A percentile compares a stretch with the other conserved stretches of the same genome.
Conservation (phyloP, 1,140 invertebrate species). For the Ectropis grisescens region DNA sequence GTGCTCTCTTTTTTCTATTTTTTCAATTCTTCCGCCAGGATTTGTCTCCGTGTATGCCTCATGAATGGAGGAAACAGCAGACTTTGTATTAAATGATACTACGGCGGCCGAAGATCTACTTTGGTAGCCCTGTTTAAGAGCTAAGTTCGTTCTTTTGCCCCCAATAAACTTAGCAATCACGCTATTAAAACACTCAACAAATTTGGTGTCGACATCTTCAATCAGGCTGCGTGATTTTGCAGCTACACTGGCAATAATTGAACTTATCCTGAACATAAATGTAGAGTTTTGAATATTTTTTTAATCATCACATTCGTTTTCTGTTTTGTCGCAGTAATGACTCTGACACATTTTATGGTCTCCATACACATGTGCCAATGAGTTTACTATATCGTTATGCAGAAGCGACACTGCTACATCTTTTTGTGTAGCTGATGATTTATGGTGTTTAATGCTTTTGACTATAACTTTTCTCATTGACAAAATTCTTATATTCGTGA, state of each 20-base stretch:
- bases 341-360: constrained; percentile 9
- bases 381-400: constrained; percentile 6
- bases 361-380: constrained; percentile 3
- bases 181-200: constrained; percentile 22
- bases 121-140: background rate
- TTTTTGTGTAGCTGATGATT: background rate
- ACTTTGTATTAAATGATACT: constrained; percentile 1
- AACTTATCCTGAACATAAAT: constrained; percentile 8
- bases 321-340: background rate
- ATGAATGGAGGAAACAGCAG: constrained; percentile 1
- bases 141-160: background rate
- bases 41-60: background rate
- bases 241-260: constrained; percentile 11
- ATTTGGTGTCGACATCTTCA: constrained; percentile 20
- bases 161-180: constrained; percentile 24
- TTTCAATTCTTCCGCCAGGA: constrained; percentile 1
- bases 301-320: background rate
- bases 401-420: constrained; percentile 2
- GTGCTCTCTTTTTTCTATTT: background rate
- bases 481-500: no score
- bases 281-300: constrained; percentile 7
- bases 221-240: constrained; percentile 19
- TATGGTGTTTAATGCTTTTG: constrained; percentile 2
- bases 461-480: background rate
- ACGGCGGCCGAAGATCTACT: background rate